Base-by-base conservation (phyloP, 2,888 invertebrate genomes). In the Graphium colonna region DNA sequence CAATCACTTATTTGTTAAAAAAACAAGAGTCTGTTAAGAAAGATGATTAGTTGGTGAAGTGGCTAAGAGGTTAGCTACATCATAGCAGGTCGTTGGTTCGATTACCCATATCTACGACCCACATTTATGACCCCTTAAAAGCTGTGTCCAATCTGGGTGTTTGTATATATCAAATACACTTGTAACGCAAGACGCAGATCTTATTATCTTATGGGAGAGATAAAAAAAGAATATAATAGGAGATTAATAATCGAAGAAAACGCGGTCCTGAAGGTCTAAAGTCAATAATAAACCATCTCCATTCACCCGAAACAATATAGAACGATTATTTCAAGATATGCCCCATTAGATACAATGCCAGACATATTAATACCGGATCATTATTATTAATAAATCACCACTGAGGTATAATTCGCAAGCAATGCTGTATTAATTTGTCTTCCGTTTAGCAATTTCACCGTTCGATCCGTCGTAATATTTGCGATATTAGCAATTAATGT, bases 311-410 rank as follows among this genome's bases (percentile, higher is more conserved):
- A 57, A 63, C 61, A 70, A 62, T 65, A 68, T 63, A 65, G 62
- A 65, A 64, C 65, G 62, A 50, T 57, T 63, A 48, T 48, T 63
- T 67, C 61, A 62, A 69, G 70, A 71, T 67, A 72, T 64, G 68
- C 67, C 60, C 71, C 75, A 78, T 77, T 79, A 75, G 69, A 69
- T 62, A 62, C 61, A 60, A 68, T 69, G 59, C 63, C 62, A 70
- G 66, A 74, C 69, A 58, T 74, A 79, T 79, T 77, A 79, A 77
- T 79, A 73, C 67, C 61, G 65, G 62, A 68, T 73, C 75, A 74
- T 75, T 76, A 75, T 75, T 79, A 78, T 74, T 77, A 79, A 79
- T 80, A 77, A 70, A 78, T 76, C 75, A 72, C 61, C 61, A 67
- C 62, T 64, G 65, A 68, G 64, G 58, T 55, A 59, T 56, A 57